phyloP scores from a whole-genome alignment of 2,888 invertebrate species.

The Drosophila infuscata region DNA sequence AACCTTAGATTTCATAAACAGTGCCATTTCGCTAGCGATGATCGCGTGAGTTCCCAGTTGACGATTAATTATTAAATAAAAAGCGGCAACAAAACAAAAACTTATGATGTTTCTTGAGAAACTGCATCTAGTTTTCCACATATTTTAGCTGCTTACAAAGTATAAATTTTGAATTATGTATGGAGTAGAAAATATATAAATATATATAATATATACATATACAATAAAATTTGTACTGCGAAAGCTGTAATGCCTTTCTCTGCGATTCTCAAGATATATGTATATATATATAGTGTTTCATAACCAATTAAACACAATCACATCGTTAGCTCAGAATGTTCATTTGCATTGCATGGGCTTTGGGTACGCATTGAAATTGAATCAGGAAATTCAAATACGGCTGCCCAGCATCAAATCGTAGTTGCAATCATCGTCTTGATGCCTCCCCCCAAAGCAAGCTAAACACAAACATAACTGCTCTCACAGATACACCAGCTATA shows the following conservation, averaged over 20 bases:
- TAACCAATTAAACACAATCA: neutral
- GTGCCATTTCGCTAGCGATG: slow-evolving; percentile 50
- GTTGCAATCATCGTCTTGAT: slow-evolving; percentile 63
- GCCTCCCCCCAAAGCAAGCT: slow-evolving; percentile 11
- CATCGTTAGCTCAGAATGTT: neutral
- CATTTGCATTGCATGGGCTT: neutral
- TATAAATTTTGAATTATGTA: no score
- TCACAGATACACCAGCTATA: slow-evolving; percentile 10
- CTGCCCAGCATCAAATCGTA: slow-evolving; percentile 16
- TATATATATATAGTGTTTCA: neutral
- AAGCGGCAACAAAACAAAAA: neutral
- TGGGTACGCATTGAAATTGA: slow-evolving; percentile 49
- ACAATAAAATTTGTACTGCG: neutral
- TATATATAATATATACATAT: no score
- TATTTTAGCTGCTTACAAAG: neutral
- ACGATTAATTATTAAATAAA: slow-evolving; percentile 3
- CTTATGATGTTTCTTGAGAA: neutral
- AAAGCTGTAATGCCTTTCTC: neutral
- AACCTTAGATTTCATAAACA: slow-evolving; percentile 66
- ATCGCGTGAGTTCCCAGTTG: slow-evolving; percentile 44
- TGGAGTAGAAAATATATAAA: neutral
- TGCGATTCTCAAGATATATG: neutral
- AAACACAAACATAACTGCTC: slow-evolving; percentile 11
- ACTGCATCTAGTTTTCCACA: neutral
- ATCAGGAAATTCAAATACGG: slow-evolving; percentile 54